Evolutionary conservation across 2,888 invertebrate species (phyloP), one percentile per base, ranked within the genome.

Genomic region (Deilephila elpenor): DNA sequence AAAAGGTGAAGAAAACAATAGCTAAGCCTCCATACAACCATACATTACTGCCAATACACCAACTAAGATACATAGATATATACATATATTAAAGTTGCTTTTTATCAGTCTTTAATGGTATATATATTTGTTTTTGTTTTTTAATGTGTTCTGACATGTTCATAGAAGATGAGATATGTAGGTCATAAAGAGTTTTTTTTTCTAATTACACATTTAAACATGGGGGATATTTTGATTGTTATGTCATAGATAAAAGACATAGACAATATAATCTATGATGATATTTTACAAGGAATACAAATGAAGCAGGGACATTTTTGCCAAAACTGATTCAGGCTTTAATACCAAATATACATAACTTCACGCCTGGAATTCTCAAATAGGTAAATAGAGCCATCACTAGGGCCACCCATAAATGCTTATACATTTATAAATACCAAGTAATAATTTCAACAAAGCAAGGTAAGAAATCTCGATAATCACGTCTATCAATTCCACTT

Each of bases 31-130:
- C 56, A n/a, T n/a, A 29, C 29, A 7, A 34, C 25, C 67, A 67
- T 29, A 71, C 73, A 74, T 72, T 73, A 37, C 37, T 71, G 56
- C 71, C 70, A 73, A 34, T 70, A 51, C 71, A 72, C 72, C 59
- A 3, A 25, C 73, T 67, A 67, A 67, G 51, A 25, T 67, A 67
- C 71, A 75, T 72, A 73, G 59, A 75, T 74, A 75, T 77, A 75
- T 78, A 77, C 67, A 67, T 67, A 74, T 75, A 77, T 76, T 77
- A 76, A 72, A 77, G 78, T 75, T 77, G 67, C 76, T 76, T 80
- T 78, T 72, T 76, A 78, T 86, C 86, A 86, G 86, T 86, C 86
- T 85, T 84, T 72, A 75, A 76, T 76, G 76, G 77, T 79, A 73
- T 76, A 79, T 78, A 67, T 79, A 67, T 67, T 44, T 67, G 44